Conservation (phyloP, 2,888 invertebrate species). For the Lithosia quadra region DNA sequence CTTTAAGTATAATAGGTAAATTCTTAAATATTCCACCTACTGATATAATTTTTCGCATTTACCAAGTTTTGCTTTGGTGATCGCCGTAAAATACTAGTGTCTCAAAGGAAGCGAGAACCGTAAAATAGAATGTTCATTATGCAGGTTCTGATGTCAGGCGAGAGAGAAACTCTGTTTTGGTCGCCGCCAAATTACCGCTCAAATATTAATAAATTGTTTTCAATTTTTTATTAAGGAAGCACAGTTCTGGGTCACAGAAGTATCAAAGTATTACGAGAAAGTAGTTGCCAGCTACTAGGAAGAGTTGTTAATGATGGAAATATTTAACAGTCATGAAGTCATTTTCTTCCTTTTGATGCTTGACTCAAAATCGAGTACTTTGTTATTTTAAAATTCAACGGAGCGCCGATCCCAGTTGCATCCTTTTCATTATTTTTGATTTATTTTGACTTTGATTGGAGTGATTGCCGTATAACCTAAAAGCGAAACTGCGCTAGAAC, state of each 20-base stretch:
- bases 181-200: not conserved
- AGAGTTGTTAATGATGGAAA: no score
- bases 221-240: not conserved
- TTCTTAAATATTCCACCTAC: not conserved
- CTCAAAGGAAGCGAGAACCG: not conserved
- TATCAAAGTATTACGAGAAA: not conserved
- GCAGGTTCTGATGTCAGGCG: not conserved
- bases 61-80: not conserved
- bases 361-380: no score
- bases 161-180: not conserved
- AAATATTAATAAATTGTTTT: not conserved
- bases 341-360: no score
- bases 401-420: no score
- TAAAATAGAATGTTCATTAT: not conserved
- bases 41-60: not conserved
- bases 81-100: not conserved
- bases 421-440: no score
- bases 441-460: no score
- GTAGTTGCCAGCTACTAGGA: not conserved
- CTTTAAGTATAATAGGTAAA: not conserved
- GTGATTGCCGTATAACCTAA: no score
- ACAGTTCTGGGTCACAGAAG: not conserved
- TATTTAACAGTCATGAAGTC: no score
- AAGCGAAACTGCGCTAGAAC: no score
- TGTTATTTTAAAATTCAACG: no score